Percentiles rank a stretch among this genome's conserved stretches.
These are phyloP conservation scores for Eptesicus fuscus DNA, from an alignment of 2,113 vertebrate genomes.

Conservation along the genomic window DNA sequence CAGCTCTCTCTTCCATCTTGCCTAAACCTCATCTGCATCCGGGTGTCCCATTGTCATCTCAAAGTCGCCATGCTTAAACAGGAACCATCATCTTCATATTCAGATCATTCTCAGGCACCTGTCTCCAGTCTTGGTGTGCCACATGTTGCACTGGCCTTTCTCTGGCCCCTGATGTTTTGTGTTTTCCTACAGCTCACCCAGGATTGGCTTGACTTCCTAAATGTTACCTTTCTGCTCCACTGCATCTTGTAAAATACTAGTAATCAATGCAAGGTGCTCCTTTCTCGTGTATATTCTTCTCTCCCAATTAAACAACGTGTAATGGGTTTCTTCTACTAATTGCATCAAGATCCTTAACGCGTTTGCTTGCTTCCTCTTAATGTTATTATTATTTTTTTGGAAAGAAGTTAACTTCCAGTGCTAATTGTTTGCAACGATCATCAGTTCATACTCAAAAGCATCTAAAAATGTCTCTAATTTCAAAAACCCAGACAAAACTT, in stretches of 20 bases:
- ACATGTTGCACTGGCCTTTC: neutral
- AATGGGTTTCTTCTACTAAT: neutral
- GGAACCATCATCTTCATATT: neutral
- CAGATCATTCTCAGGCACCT: neutral
- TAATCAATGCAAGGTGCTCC: neutral
- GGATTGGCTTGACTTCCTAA: neutral
- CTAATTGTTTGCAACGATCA: neutral
- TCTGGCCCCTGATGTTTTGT: neutral
- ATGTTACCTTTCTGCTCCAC: neutral
- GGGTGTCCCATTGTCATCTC: neutral
- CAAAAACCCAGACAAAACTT: neutral
- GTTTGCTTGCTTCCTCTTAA: neutral
- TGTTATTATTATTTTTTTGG: neutral
- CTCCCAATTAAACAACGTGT: neutral
- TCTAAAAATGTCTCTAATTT: neutral
- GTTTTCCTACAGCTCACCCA: neutral
- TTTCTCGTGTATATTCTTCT: neutral
- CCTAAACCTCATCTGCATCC: neutral
- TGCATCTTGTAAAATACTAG: neutral
- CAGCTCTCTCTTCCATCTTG: neutral
- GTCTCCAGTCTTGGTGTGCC: neutral
- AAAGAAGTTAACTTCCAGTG: neutral
- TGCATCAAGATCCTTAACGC: neutral
- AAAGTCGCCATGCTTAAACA: neutral
- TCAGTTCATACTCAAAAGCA: neutral